Evolutionary conservation across 2,113 vertebrate genomes (phyloP), one percentile per base, ranked within the genome.

Genomic region (Ramphastos sulfuratus): DNA sequence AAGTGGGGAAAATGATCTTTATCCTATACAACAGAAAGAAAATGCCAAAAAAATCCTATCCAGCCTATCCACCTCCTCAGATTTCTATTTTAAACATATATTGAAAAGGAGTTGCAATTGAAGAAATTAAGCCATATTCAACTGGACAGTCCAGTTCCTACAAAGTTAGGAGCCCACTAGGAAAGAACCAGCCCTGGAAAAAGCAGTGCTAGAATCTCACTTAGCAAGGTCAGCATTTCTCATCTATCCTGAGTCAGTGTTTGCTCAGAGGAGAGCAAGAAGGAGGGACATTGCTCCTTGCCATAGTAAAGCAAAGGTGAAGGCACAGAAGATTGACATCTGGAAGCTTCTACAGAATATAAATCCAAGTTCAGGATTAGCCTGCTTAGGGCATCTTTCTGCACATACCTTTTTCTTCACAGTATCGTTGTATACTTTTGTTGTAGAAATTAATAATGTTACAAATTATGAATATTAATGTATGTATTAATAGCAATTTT

Each of bases 171-270:
- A 87, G 31, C 4, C 17, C 15, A 10, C 8, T 20, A 56, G 42
- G 55, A 85, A 64, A 14, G 13, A 77, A 66, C 4, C 20, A 69
- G 6, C 5, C 35, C 39, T 70, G 35, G 20, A 81, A 85, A 67
- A 37, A 4, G 3, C 4, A 3, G 64, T 7, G 37, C 30, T 64
- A 39, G 16, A n/a, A 24, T 58, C 25, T 92, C 10, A 4, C 9
- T 66, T 72, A 71, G 0, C 5, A 69, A 9, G 5, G 10, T 4
- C 2, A 0, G 7, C 12, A 24, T 72, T 78, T 59, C n/a, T 73
- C 23, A n/a, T 46, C 19, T 0, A 1, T n/a, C 7, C 19, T 1
- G 0, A 13, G 18, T 61, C 35, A 66, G 23, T 48, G 23, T 5
- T 31, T 24, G 31, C 23, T n/a, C 35, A 55, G n/a, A 76, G 64